Percentiles rank a stretch among this genome's conserved stretches.
Conservation (phyloP, 2,797 vertebrate genomes). For the Paratrypauchen microcephalus region DNA sequence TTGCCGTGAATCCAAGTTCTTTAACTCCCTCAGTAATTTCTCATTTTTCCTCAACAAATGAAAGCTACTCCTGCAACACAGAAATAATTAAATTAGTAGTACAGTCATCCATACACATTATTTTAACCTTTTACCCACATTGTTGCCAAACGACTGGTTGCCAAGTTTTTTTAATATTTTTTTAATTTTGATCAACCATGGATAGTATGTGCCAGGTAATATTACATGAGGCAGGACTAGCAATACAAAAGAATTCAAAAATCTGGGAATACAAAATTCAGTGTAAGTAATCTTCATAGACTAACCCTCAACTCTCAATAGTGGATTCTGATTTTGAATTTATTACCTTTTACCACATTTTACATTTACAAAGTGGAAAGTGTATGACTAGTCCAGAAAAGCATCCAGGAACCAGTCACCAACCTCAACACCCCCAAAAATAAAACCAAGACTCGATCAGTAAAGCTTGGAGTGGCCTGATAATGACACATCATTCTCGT, state of each 20-base stretch:
- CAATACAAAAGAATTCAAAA: neutral
- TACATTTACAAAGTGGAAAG: constrained; percentile 1
- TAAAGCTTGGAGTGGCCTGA: constrained; percentile 57
- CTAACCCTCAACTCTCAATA: neutral
- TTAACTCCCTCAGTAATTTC: constrained; percentile 95
- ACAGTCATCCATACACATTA: neutral
- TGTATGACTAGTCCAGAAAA: constrained; percentile 20
- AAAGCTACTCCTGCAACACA: constrained; percentile 89
- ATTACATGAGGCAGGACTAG: constrained; percentile 1
- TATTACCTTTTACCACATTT: neutral
- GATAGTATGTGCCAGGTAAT: constrained; percentile 3
- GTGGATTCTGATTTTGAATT: neutral
- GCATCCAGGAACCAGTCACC: constrained; percentile 35
- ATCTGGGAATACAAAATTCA: neutral
- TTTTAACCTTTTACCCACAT: neutral
- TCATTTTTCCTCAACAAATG: constrained; percentile 98
- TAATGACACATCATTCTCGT: constrained; percentile 70
- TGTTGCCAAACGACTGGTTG: constrained; percentile 35
- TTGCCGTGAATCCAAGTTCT: constrained; percentile 96
- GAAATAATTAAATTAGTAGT: constrained; percentile 10
- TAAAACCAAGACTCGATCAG: constrained; percentile 49
- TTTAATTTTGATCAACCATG: constrained; percentile 32
- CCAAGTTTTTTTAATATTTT: constrained; percentile 51
- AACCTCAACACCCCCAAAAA: constrained; percentile 35
- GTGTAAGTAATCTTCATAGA: neutral